Evolutionary conservation across 1,140 invertebrate genomes (phyloP).

Genomic region (Drosophila biarmipes): DNA sequence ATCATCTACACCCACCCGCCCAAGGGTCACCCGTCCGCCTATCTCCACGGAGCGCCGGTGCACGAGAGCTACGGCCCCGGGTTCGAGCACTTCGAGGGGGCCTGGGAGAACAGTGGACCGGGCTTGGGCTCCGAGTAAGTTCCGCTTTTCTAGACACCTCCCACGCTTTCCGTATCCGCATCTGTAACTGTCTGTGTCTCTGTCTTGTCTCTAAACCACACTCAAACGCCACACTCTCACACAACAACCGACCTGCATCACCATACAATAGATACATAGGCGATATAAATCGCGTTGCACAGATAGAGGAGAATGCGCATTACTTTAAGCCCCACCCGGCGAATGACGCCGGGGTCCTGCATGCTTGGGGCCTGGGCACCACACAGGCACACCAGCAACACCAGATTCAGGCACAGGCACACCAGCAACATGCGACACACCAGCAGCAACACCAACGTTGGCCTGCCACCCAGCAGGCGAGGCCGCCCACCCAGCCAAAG

Average conservation of each 20-base stretch:
- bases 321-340: conserved; percentile 85
- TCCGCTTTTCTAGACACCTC: neutral
- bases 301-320: conserved; percentile 83
- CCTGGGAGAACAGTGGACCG: conserved; percentile 87
- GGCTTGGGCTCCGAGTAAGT: conserved; percentile 87
- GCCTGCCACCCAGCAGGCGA: conserved; percentile 34
- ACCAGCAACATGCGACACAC: conserved; percentile 35
- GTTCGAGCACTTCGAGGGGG: conserved; percentile 73
- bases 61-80: conserved; percentile 79
- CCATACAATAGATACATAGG: conserved; percentile 85
- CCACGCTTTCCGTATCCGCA: conserved; percentile 3
- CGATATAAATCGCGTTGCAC: conserved; percentile 86
- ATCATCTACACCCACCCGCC: conserved; percentile 82
- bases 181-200: conserved; percentile 49
- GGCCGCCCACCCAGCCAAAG: conserved; percentile 29
- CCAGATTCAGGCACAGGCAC: conserved; percentile 35
- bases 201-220: conserved; percentile 60
- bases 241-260: conserved; percentile 34
- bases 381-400: conserved; percentile 47
- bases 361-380: conserved; percentile 86
- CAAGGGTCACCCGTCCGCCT: conserved; percentile 77
- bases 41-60: conserved; percentile 80
- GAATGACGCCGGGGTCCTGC: conserved; percentile 86
- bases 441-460: conserved; percentile 52
- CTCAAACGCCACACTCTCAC: conserved; percentile 25